These are phyloP conservation scores for Porites lobata DNA, from an alignment of 92 coral and sea anemone species.

Conservation along the genomic window DNA sequence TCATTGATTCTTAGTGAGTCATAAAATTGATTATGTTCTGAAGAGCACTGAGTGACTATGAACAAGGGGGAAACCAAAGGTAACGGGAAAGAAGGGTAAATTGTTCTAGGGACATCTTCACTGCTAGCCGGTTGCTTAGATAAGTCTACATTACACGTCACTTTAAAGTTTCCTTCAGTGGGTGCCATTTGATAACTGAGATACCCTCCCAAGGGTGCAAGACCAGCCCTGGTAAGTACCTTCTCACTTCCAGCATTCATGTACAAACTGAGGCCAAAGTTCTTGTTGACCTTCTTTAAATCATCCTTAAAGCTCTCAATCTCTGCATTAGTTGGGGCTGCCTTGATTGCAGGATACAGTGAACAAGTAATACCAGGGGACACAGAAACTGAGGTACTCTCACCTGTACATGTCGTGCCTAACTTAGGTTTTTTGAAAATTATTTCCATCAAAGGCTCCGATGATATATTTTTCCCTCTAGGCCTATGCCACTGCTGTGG, in stretches of 20 bases:
- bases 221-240: slow-evolving; percentile 37
- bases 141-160: slow-evolving; percentile 40
- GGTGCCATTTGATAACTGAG: slow-evolving; percentile 56
- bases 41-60: slow-evolving; percentile 34
- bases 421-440: slow-evolving; percentile 51
- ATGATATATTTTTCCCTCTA: slow-evolving; percentile 25
- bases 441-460: slow-evolving; percentile 65
- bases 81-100: slow-evolving; percentile 45
- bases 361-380: slow-evolving; percentile 53
- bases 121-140: slow-evolving; percentile 1
- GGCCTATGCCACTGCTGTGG: slow-evolving; percentile 72
- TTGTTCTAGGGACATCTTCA: not conserved
- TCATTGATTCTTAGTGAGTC: slow-evolving; percentile 37
- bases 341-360: slow-evolving; percentile 48
- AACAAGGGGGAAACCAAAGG: slow-evolving; percentile 26
- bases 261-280: slow-evolving; percentile 49
- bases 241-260: slow-evolving; percentile 12
- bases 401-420: not conserved
- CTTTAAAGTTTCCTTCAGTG: slow-evolving; percentile 55
- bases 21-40: slow-evolving; percentile 26
- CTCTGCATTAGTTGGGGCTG: slow-evolving; percentile 30
- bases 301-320: slow-evolving; percentile 38
- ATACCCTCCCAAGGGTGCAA: slow-evolving; percentile 48
- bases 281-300: slow-evolving; percentile 44
- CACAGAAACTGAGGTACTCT: too few relatives aligned